Percentiles rank a stretch among this genome's conserved stretches.
These are phyloP conservation scores for Eudemis profundana DNA, from an alignment of 2,888 invertebrate genomes.

Conservation along the genomic window DNA sequence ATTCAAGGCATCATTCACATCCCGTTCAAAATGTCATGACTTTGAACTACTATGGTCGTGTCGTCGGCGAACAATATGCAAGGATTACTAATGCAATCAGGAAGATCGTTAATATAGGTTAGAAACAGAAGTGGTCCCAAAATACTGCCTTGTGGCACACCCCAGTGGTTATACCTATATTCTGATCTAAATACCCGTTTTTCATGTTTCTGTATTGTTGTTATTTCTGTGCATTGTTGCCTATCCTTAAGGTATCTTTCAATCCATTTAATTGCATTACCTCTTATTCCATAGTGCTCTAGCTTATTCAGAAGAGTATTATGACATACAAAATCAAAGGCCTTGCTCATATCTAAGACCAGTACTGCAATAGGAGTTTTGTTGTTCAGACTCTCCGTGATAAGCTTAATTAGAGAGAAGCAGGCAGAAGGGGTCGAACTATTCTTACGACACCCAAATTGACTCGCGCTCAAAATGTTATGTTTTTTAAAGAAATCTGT, in stretches of 20 bases:
- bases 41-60: background rate
- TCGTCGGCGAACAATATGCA: background rate
- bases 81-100: too few relatives aligned
- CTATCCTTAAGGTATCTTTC: background rate
- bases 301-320: background rate
- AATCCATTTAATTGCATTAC: background rate
- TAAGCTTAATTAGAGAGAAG: background rate
- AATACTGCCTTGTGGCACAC: too few relatives aligned
- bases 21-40: background rate
- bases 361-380: background rate
- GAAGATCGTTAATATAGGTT: too few relatives aligned
- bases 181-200: background rate
- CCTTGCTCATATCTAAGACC: background rate
- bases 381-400: background rate
- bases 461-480: background rate
- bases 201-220: background rate
- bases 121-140: too few relatives aligned
- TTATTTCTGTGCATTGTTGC: background rate
- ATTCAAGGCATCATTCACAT: background rate
- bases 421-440: background rate
- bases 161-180: too few relatives aligned
- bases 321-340: conserved; percentile 3
- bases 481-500: background rate
- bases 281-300: background rate
- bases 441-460: background rate